Evolutionary conservation across 2,888 invertebrate species (phyloP).

Genomic region (Podotricha telesiphe): DNA sequence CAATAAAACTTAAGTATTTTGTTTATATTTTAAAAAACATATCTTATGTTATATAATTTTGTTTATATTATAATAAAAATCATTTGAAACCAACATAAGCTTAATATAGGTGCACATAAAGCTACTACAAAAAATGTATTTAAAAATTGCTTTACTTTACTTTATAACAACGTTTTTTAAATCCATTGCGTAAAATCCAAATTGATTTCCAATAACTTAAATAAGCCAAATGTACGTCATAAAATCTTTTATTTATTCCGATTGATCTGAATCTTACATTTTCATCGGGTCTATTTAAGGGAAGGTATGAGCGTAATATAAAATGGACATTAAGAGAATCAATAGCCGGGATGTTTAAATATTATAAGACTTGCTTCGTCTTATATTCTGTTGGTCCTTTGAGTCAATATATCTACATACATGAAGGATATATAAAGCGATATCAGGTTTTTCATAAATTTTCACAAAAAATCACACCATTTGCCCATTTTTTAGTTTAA

Average conservation of each 20-base stretch:
- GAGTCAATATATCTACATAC: constrained; percentile 6
- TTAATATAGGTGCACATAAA: too few relatives aligned
- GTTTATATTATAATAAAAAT: too few relatives aligned
- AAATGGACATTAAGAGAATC: constrained; percentile 12
- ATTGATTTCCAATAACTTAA: constrained; percentile 7
- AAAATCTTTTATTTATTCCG: constrained; percentile 18
- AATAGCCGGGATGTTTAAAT: constrained; percentile 13
- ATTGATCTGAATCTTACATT: constrained; percentile 13
- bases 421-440: not conserved
- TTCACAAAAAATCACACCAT: not conserved
- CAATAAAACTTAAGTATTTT: too few relatives aligned
- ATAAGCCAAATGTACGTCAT: constrained; percentile 2
- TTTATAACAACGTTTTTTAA: too few relatives aligned
- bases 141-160: too few relatives aligned
- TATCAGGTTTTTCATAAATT: not conserved
- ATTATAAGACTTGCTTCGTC: constrained; percentile 9
- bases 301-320: not conserved
- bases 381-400: constrained; percentile 4
- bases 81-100: too few relatives aligned
- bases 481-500: too few relatives aligned
- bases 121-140: too few relatives aligned
- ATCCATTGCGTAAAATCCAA: not conserved
- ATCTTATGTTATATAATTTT: too few relatives aligned
- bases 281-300: constrained; percentile 1
- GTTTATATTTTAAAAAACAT: too few relatives aligned